Evolutionary conservation across 1,140 invertebrate genomes (phyloP).

Genomic region (Zaprionus kolodkinae): DNA sequence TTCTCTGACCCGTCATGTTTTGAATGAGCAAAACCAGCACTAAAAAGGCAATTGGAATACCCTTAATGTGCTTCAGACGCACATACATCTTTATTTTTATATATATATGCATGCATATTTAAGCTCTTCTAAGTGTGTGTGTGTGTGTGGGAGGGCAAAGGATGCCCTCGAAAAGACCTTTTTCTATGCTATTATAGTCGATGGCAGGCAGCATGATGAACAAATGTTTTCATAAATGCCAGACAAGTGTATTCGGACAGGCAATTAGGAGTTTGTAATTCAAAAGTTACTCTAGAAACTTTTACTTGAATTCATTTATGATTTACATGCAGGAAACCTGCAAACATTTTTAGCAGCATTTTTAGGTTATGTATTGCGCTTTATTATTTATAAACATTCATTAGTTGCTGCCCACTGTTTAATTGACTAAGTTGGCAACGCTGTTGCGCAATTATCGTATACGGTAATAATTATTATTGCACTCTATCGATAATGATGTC

Average conservation of each 20-base stretch:
- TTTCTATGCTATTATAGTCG: background rate
- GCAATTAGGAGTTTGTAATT: background rate
- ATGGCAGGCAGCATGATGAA: background rate
- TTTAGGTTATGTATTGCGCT: no score
- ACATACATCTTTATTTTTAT: no score
- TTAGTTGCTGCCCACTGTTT: no score
- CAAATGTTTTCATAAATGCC: background rate
- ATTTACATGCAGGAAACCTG: background rate
- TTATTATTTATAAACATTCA: no score
- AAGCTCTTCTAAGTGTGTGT: background rate
- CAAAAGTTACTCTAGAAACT: background rate
- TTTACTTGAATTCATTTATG: background rate
- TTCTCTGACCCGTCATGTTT: background rate
- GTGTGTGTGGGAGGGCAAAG: no score
- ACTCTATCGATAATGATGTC: background rate
- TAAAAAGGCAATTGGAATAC: background rate
- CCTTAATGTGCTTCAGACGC: background rate
- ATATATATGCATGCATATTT: background rate
- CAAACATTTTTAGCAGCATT: no score
- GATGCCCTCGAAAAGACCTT: background rate
- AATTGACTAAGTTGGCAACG: background rate
- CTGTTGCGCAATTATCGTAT: background rate
- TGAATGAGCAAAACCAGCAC: background rate
- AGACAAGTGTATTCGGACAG: background rate
- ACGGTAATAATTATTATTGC: background rate